These are phyloP conservation scores for Halocynthia aurantium DNA, from an alignment of 23 tunicate species.

Conservation along the genomic window DNA sequence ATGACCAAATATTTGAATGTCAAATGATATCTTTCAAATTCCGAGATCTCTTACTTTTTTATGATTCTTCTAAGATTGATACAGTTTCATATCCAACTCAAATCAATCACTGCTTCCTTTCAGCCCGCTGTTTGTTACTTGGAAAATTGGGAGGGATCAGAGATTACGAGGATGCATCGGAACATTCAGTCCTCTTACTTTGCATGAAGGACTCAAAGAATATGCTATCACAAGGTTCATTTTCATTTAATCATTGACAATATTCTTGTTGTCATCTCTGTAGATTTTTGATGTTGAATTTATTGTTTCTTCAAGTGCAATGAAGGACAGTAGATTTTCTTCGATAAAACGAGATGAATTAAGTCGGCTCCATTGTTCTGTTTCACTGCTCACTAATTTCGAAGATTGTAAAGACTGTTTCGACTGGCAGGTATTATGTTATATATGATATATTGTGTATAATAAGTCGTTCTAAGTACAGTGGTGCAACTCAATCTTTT, in stretches of 20 bases:
- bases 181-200: constrained; percentile 51
- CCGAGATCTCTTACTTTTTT: background rate
- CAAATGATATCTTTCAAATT: too few relatives aligned
- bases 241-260: background rate
- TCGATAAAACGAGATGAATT: constrained; percentile 63
- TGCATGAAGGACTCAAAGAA: constrained; percentile 73
- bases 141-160: constrained; percentile 75
- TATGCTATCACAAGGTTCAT: constrained; percentile 79
- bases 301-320: constrained; percentile 45
- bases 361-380: constrained; percentile 60
- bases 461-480: background rate
- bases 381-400: constrained; percentile 63
- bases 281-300: background rate
- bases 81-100: background rate
- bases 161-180: constrained; percentile 90
- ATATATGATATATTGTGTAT: background rate
- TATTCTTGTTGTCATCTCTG: background rate
- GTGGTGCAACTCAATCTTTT: too few relatives aligned
- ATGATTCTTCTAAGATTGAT: background rate
- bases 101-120: background rate
- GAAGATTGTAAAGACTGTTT: constrained; percentile 68
- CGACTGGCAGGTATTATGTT: constrained; percentile 73
- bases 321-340: constrained; percentile 79
- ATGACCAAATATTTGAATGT: too few relatives aligned
- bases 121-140: constrained; percentile 90